Percentiles rank a stretch among this genome's conserved stretches.
Conservation (phyloP, 64 coral and sea anemone species). For the Dendrophyllia cribrosa region DNA sequence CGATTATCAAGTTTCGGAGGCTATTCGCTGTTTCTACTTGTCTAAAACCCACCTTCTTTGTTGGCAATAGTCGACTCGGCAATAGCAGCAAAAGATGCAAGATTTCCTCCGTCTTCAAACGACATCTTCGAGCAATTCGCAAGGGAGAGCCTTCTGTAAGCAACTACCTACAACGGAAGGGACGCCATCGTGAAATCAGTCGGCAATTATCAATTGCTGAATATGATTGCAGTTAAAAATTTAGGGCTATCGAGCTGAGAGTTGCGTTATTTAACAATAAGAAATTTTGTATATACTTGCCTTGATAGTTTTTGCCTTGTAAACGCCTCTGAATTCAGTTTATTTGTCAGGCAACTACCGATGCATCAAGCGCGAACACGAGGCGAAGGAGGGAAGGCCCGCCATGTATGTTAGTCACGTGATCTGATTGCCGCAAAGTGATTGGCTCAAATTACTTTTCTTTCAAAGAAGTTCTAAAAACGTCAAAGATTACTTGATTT, state of each 20-base stretch:
- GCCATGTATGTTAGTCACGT: constrained; percentile 84
- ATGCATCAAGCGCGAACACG: constrained; percentile 55
- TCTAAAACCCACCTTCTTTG: constrained; percentile 79
- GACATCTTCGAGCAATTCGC: constrained; percentile 73
- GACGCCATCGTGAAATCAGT: constrained; percentile 1
- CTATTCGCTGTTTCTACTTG: neutral
- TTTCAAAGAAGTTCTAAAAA: neutral
- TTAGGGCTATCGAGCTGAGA: neutral
- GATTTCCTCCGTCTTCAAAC: constrained; percentile 89
- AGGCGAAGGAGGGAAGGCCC: constrained; percentile 69
- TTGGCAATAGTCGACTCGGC: constrained; percentile 85
- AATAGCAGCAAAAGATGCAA: constrained; percentile 89
- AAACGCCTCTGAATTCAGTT: constrained; percentile 41
- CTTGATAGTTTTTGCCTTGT: neutral
- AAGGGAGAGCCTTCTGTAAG: constrained; percentile 10
- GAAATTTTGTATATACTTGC: neutral
- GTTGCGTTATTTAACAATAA: neutral
- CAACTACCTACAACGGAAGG: constrained; percentile 40
- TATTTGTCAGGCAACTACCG: constrained; percentile 19
- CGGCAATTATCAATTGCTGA: neutral
- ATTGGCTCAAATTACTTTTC: constrained; percentile 62
- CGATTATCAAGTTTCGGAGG: neutral
- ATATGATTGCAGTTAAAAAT: neutral
- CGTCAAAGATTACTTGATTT: neutral
- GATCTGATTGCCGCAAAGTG: constrained; percentile 48